These are phyloP conservation scores for Xylota segnis DNA, from an alignment of 2,888 invertebrate genomes.

Conservation along the genomic window DNA sequence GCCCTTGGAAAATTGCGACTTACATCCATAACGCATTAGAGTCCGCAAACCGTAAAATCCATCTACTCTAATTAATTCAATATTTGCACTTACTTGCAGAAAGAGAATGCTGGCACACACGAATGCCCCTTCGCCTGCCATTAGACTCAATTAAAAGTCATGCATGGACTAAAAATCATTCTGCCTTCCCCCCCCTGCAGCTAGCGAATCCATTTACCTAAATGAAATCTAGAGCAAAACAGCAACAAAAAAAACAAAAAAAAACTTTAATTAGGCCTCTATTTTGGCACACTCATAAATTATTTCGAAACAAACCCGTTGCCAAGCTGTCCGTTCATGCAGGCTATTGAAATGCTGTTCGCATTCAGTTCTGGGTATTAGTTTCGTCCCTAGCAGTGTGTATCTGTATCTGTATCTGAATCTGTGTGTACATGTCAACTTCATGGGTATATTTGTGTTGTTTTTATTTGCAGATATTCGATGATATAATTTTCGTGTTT, in stretches of 20 bases:
- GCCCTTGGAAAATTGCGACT: slow-evolving; percentile 26
- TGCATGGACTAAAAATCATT: background rate
- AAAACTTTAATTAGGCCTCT: slow-evolving; percentile 10
- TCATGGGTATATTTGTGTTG: slow-evolving; percentile 24
- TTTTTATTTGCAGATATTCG: slow-evolving; percentile 91
- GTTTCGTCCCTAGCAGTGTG: background rate
- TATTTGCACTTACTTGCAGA: slow-evolving; percentile 26
- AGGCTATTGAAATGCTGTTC: background rate
- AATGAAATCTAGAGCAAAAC: background rate
- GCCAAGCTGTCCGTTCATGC: background rate
- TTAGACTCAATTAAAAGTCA: slow-evolving; percentile 34
- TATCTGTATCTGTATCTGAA: slow-evolving; percentile 17
- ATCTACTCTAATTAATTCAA: slow-evolving; percentile 54
- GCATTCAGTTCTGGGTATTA: slow-evolving; percentile 2
- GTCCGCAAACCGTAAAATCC: slow-evolving; percentile 29
- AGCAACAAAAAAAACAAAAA: background rate
- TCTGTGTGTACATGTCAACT: slow-evolving; percentile 45
- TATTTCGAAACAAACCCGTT: slow-evolving; percentile 29
- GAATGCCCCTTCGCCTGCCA: background rate
- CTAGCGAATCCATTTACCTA: slow-evolving; percentile 6
- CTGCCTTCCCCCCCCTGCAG: background rate
- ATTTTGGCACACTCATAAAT: slow-evolving; percentile 29
- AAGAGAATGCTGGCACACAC: slow-evolving; percentile 24
- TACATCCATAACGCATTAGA: slow-evolving; percentile 38
- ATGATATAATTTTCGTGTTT: slow-evolving; percentile 99